phyloP scores from a whole-genome alignment of 2,797 vertebrate species.

The Bryconaethiops microstoma region DNA sequence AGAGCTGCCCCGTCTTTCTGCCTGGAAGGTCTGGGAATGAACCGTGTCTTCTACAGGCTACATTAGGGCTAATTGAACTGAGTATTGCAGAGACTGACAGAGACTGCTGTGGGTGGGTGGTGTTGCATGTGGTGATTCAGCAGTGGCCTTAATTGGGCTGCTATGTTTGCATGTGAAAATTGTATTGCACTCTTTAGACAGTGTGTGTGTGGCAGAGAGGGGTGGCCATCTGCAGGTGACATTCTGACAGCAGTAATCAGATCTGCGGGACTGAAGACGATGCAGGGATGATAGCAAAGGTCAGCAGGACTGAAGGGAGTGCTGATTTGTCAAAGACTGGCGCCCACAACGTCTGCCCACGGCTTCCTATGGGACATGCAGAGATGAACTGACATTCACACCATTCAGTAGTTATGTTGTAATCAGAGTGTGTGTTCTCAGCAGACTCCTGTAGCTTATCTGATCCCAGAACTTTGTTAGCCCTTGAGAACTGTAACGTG shows the following conservation, averaged over 20 bases:
- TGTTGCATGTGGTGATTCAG: constrained; percentile 9
- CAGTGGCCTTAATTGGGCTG: constrained; percentile 40
- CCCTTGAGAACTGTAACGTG: not conserved
- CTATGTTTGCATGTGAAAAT: constrained; percentile 45
- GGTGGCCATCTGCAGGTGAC: constrained; percentile 65
- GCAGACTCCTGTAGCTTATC: constrained; percentile 20
- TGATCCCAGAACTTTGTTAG: constrained; percentile 24
- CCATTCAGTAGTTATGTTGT: too few species aligned
- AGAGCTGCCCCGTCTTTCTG: not conserved
- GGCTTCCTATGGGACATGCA: constrained; percentile 14
- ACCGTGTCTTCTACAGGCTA: constrained; percentile 11
- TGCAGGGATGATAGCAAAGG: constrained; percentile 58
- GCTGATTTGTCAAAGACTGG: constrained; percentile 46
- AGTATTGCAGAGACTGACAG: constrained; percentile 11
- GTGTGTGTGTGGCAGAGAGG: constrained; percentile 44
- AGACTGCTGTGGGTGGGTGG: not conserved
- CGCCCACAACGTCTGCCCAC: constrained; percentile 16
- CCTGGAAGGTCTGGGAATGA: constrained; percentile 14
- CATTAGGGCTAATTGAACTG: constrained; percentile 18
- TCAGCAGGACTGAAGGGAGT: constrained; percentile 58
- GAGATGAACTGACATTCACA: constrained; percentile 21
- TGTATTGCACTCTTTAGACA: constrained; percentile 24
- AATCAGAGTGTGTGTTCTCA: not conserved
- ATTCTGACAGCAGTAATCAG: constrained; percentile 62
- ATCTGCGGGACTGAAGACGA: constrained; percentile 63